phyloP scores from a whole-genome alignment of 2,113 vertebrate genomes.

The Falco punctatus region DNA sequence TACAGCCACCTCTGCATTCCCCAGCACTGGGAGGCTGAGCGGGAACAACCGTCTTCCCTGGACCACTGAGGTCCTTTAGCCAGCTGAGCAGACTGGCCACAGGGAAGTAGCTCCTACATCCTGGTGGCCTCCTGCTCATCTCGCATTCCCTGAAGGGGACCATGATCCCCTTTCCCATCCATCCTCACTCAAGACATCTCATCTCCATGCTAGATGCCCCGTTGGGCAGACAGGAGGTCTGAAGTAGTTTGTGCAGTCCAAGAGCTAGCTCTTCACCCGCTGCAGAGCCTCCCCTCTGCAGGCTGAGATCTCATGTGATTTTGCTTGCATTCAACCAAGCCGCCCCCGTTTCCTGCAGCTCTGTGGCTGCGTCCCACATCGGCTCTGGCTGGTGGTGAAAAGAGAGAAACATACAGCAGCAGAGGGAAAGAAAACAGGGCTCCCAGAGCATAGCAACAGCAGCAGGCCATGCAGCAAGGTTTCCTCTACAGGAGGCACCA shows the following conservation, averaged over 20 bases:
- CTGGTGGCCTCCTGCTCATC: neutral
- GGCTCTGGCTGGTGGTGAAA: neutral
- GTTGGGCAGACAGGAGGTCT: neutral
- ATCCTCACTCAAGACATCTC: neutral
- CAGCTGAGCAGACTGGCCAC: neutral
- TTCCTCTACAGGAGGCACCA: neutral
- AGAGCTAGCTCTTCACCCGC: neutral
- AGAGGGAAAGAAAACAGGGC: neutral
- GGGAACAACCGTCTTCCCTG: fast-evolving
- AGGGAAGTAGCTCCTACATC: neutral
- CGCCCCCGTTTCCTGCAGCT: neutral
- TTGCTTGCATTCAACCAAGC: neutral
- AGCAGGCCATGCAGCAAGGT: fast-evolving
- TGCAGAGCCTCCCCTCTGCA: neutral
- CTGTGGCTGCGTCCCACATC: neutral
- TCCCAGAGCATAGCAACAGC: neutral
- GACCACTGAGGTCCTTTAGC: neutral
- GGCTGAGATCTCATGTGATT: neutral
- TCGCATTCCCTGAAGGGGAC: neutral
- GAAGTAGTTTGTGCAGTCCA: neutral
- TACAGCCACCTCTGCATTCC: neutral
- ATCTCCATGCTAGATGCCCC: neutral
- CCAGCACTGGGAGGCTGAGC: neutral
- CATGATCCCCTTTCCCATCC: neutral
- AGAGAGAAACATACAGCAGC: neutral